phyloP scores from a whole-genome alignment of 2,797 vertebrate species.

The Pygocentrus nattereri region DNA sequence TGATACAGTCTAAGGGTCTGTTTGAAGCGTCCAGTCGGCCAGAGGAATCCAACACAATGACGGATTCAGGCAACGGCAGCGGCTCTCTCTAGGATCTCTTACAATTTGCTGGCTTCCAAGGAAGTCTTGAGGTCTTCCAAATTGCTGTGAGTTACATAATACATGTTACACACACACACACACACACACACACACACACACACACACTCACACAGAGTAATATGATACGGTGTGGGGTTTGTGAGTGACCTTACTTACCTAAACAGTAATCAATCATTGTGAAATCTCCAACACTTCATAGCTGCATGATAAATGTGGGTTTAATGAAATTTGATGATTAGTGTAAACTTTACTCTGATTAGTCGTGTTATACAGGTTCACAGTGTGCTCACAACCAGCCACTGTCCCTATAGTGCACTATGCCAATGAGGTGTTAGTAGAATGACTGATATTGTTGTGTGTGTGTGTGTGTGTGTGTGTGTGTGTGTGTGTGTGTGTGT shows the following conservation, averaged over 20 bases:
- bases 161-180: neutral
- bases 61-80: neutral
- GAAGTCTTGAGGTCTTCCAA: conserved; percentile 15
- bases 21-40: neutral
- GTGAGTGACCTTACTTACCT: neutral
- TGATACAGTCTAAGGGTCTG: neutral
- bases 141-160: neutral
- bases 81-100: neutral
- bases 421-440: neutral
- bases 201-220: neutral
- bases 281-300: too few species aligned
- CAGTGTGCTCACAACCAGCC: neutral
- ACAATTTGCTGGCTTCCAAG: neutral
- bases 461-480: neutral
- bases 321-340: neutral
- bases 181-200: neutral
- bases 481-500: neutral
- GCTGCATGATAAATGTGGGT: neutral
- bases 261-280: conserved; percentile 16
- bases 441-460: neutral
- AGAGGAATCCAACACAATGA: neutral
- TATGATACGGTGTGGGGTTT: neutral
- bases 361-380: neutral
- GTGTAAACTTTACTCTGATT: neutral
- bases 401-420: neutral